Evolutionary conservation across 2,113 vertebrate species (phyloP).

Genomic region (Arothron firmamentum): DNA sequence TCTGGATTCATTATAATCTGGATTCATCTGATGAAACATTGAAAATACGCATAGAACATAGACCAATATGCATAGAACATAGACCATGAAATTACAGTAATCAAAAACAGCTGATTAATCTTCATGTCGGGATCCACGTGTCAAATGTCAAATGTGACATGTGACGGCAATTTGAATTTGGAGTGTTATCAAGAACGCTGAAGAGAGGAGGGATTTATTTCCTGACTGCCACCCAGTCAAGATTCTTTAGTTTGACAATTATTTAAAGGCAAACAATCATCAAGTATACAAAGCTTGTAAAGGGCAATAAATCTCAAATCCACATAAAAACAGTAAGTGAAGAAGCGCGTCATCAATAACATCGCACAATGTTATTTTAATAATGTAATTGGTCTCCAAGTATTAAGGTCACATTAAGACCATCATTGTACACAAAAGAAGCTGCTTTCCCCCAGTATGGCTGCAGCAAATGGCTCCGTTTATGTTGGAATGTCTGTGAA

Average conservation of each 20-base stretch:
- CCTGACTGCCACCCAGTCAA: too few species aligned
- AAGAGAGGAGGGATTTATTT: too few species aligned
- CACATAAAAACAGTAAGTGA: too few species aligned
- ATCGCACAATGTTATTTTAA: background rate
- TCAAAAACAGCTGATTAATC: background rate
- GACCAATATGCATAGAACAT: background rate
- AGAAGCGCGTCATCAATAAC: background rate
- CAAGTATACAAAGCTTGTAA: too few species aligned
- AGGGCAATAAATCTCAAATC: too few species aligned
- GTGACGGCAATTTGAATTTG: too few species aligned
- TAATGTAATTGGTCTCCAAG: conserved; percentile 21
- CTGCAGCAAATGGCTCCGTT: conserved; percentile 10
- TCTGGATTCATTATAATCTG: too few species aligned
- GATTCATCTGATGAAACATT: background rate
- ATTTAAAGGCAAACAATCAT: too few species aligned
- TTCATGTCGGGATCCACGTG: too few species aligned
- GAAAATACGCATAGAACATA: background rate
- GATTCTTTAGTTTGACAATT: too few species aligned
- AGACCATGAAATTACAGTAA: background rate
- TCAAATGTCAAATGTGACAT: too few species aligned
- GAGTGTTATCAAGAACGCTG: too few species aligned
- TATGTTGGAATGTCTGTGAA: conserved; percentile 38
- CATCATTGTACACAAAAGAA: conserved; percentile 5
- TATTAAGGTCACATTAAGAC: conserved; percentile 32
- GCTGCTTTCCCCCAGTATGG: conserved; percentile 34